Base-by-base conservation (phyloP, 53 echinoderm and acorn worm species). In the Paracentrotus lividus region DNA sequence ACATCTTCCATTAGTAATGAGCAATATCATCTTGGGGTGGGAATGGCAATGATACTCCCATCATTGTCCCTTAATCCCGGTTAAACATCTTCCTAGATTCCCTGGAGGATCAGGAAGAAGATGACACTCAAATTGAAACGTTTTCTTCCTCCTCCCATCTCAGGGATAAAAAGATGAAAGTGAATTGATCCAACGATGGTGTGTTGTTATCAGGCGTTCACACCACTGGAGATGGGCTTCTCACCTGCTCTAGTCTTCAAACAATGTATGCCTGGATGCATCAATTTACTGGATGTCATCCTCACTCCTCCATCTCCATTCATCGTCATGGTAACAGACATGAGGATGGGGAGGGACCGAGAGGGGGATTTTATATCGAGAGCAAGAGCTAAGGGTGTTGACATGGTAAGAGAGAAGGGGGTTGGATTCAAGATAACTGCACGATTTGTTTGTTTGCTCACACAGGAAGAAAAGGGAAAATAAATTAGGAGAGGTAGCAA, bases 291-390 rank as follows among this genome's bases (percentile, higher is more conserved):
- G 60, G 60, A 59, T 64, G 89, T 64, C 89, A 89, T 59, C 64
- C 89, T 89, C 89, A n/a, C 59, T 65, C 23, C 64, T 40, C 23
- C 60, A 43, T 57, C 59, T 43, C 89, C 44, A 89, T 89, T 43
- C 89, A 89, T 89, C 89, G 54, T 65, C 89, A 89, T 89, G 64
- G 89, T 27, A 32, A 89, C 89, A 59, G 89, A 64, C 86, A 54
- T 34, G 23, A 56, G 38, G 86, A 86, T 86, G 86, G 33, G 56
- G 86, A 0, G 86, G 56, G 86, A 56, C 81, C 44, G 16, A n/a
- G 47, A 81, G 47, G 81, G 81, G 81, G 42, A 47, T 26, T 24
- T 5, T 23, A 43, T 81, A 47, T 26, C 44, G 81, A 4, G 81
- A n/a, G 3, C 29, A 67, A 67, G 67, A 29, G 34, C n/a, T n/a